Conservation (phyloP, 2,888 invertebrate genomes). For the Dusona sp. region DNA sequence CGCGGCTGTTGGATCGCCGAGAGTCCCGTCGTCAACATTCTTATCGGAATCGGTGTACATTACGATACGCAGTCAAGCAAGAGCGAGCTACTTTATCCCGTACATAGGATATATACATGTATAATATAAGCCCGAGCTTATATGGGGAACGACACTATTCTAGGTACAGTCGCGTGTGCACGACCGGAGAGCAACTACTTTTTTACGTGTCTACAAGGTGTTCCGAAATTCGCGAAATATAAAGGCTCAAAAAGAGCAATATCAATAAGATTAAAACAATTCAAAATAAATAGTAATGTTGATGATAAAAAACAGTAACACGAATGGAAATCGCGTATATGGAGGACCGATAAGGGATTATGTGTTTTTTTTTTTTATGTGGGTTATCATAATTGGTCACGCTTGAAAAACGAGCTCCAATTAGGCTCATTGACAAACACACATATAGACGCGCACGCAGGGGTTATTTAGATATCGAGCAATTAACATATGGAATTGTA, state of each 20-base stretch:
- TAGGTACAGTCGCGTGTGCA: slow-evolving; percentile 25
- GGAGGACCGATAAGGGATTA: neutral
- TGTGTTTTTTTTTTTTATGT: neutral
- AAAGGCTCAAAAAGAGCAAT: neutral
- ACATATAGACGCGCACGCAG: neutral
- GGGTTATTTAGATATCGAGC: slow-evolving; percentile 6
- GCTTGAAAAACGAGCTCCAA: slow-evolving; percentile 15
- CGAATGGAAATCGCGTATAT: neutral
- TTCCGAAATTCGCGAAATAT: neutral
- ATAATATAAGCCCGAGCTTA: slow-evolving; percentile 1
- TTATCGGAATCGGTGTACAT: slow-evolving; percentile 77
- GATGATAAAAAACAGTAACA: neutral
- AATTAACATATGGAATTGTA: slow-evolving; percentile 1
- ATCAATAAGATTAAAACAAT: neutral
- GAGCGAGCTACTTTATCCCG: slow-evolving; percentile 18
- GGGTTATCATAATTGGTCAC: slow-evolving; percentile 43
- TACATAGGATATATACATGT: neutral
- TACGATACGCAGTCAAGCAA: slow-evolving; percentile 72
- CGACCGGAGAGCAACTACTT: slow-evolving; percentile 31
- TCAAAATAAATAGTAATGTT: too few relatives aligned
- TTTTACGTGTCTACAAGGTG: slow-evolving; percentile 39
- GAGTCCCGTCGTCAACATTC: slow-evolving; percentile 70
- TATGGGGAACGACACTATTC: slow-evolving; percentile 31
- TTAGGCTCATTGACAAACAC: slow-evolving; percentile 31
- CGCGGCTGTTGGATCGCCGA: slow-evolving; percentile 25